Percentiles rank a stretch among this genome's conserved stretches.
These are phyloP conservation scores for Sinocyclocheilus maitianheensis DNA, from an alignment of 2,113 vertebrate species.

Conservation along the genomic window DNA sequence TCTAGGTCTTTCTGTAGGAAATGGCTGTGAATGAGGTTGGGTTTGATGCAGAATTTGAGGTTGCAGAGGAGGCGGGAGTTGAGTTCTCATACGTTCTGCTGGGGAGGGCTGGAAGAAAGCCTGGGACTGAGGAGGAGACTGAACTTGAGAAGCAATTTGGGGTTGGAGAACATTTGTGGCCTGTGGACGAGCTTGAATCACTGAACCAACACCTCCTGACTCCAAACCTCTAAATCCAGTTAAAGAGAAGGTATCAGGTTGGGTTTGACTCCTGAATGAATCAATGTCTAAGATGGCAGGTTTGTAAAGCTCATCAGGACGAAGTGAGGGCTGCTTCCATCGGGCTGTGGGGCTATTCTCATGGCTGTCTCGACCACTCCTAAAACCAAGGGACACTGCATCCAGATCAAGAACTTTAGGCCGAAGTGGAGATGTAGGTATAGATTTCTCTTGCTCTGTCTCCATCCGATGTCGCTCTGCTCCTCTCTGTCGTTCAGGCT, in stretches of 20 bases:
- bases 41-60: constrained; percentile 38
- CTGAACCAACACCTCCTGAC: neutral
- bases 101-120: constrained; percentile 10
- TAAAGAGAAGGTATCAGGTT: constrained; percentile 56
- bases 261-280: constrained; percentile 66
- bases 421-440: constrained; percentile 54
- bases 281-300: constrained; percentile 70
- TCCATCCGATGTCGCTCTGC: constrained; percentile 62
- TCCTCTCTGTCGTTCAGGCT: constrained; percentile 53
- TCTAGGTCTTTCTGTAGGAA: constrained; percentile 30
- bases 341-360: constrained; percentile 44
- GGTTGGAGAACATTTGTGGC: constrained; percentile 7
- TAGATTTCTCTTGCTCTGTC: constrained; percentile 56
- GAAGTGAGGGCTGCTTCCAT: constrained; percentile 67
- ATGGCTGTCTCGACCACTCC: constrained; percentile 53
- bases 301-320: constrained; percentile 62
- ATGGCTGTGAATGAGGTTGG: neutral
- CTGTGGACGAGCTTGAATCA: constrained; percentile 17
- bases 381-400: constrained; percentile 62
- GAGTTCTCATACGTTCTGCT: constrained; percentile 36
- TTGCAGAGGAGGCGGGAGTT: constrained; percentile 43
- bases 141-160: constrained; percentile 2
- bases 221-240: constrained; percentile 57
- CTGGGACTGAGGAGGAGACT: constrained; percentile 36
- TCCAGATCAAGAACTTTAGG: constrained; percentile 75